A percentile compares a stretch with the other conserved stretches of the same genome.
Evolutionary conservation across 2,797 vertebrate genomes (phyloP).

Genomic region (Danio kyathit): DNA sequence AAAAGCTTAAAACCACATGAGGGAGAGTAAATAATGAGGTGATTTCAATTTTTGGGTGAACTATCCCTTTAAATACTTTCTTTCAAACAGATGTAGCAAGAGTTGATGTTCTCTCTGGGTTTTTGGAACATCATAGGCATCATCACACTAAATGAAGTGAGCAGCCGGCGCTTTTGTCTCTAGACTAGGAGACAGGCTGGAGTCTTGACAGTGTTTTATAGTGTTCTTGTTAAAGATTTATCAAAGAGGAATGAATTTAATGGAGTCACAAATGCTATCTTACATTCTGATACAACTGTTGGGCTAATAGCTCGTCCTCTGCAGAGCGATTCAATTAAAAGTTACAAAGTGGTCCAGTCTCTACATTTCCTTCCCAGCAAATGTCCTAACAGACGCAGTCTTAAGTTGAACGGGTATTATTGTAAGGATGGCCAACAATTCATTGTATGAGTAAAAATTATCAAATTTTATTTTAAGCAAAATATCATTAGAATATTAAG

Average conservation of each 20-base stretch:
- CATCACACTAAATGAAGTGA: not conserved
- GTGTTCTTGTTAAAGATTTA: conserved; percentile 41
- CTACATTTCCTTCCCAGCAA: no score
- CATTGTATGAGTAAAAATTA: no score
- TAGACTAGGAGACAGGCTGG: conserved; percentile 19
- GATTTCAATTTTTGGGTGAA: no score
- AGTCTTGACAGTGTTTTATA: conserved; percentile 24
- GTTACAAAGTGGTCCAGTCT: not conserved
- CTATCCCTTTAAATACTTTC: no score
- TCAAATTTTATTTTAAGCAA: no score
- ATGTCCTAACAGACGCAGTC: no score
- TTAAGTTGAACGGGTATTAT: no score
- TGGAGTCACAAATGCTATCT: conserved; percentile 9
- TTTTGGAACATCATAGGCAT: conserved; percentile 26
- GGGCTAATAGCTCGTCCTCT: conserved; percentile 15
- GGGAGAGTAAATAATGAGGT: no score
- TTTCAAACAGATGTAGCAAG: not conserved
- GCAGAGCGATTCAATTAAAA: conserved; percentile 17
- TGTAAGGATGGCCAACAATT: no score
- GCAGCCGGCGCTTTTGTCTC: not conserved
- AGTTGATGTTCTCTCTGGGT: not conserved
- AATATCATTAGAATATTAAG: no score
- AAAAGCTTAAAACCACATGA: no score
- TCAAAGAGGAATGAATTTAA: conserved; percentile 28
- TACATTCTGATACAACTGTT: conserved; percentile 1